phyloP scores from a whole-genome alignment of 2,797 vertebrate genomes.

The Pachyuromys duprasi region DNA sequence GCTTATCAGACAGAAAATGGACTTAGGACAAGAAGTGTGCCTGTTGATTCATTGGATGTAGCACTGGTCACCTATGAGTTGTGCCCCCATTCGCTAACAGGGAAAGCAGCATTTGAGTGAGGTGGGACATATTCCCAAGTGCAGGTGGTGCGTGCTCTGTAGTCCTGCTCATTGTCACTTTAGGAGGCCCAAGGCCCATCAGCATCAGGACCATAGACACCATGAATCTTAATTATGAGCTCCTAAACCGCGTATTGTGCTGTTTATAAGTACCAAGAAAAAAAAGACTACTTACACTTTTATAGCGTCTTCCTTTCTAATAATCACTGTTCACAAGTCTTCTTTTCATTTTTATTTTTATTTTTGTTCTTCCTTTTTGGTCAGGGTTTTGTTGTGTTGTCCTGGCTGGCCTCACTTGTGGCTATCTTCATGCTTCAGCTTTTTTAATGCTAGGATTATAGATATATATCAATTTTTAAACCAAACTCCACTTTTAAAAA shows the following conservation, averaged over 20 bases:
- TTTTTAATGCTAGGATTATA: neutral
- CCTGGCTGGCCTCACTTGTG: neutral
- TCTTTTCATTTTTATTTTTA: neutral
- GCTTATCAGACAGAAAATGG: constrained; percentile 5
- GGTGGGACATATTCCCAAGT: neutral
- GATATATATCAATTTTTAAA: neutral
- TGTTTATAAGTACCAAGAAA: neutral
- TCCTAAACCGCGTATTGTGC: neutral
- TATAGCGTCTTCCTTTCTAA: neutral
- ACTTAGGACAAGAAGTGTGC: neutral
- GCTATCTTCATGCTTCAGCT: neutral
- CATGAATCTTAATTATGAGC: neutral
- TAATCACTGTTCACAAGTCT: neutral
- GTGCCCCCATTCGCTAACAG: neutral
- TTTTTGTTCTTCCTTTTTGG: neutral
- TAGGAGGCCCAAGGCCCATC: accelerated
- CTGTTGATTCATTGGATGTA: neutral
- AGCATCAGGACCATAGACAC: neutral
- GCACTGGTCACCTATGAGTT: neutral
- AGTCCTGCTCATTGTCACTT: neutral
- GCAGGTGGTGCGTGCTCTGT: neutral
- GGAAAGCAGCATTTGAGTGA: neutral
- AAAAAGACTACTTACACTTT: neutral
- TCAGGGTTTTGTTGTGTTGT: neutral
- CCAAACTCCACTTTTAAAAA: neutral